Evolutionary conservation across 2,888 invertebrate species (phyloP).

Genomic region (Drymonia ruficornis): DNA sequence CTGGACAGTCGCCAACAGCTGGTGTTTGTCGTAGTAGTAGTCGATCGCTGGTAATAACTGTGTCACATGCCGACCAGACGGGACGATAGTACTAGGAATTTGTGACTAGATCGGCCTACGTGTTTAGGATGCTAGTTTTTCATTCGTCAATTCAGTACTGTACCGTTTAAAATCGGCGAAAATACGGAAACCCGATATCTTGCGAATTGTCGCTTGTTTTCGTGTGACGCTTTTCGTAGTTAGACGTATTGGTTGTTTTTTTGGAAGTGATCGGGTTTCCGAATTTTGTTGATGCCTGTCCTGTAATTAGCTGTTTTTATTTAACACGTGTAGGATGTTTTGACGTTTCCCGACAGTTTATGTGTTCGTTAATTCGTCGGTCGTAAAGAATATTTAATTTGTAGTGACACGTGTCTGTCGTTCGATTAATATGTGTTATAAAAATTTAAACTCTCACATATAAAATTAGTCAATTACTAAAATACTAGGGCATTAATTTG

Average conservation of each 20-base stretch:
- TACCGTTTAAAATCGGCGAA: background rate
- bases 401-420: background rate
- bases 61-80: constrained; percentile 3
- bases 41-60: constrained; percentile 49
- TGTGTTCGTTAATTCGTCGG: background rate
- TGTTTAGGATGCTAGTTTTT: background rate
- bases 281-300: too few relatives aligned
- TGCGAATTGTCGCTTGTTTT: too few relatives aligned
- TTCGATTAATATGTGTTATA: background rate
- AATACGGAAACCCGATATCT: background rate
- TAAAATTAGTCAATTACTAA: background rate
- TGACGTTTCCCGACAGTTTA: background rate
- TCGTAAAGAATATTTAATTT: background rate
- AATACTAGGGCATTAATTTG: background rate
- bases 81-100: background rate
- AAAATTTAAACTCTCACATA: background rate
- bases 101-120: constrained; percentile 1
- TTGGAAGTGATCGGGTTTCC: too few relatives aligned
- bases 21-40: constrained; percentile 40
- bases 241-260: too few relatives aligned
- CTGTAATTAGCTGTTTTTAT: background rate
- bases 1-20: constrained; percentile 61
- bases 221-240: too few relatives aligned
- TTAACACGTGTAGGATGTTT: background rate
- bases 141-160: background rate